These are phyloP conservation scores for Enteromius unitaeniatus DNA, from an alignment of 2,797 vertebrate species.

Conservation along the genomic window DNA sequence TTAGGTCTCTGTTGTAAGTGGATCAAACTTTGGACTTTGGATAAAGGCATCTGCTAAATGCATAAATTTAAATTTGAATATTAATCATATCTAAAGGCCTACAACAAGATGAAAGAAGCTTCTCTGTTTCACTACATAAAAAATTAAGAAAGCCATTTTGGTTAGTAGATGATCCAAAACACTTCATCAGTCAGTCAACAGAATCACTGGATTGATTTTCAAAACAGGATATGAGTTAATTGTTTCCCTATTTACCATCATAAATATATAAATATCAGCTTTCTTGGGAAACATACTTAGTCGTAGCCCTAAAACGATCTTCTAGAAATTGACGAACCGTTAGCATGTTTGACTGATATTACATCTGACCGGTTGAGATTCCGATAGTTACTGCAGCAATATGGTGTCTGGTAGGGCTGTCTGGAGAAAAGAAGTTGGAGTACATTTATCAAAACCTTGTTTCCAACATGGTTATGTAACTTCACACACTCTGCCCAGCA, in stretches of 20 bases:
- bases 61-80: neutral
- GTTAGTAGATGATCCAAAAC: slow-evolving; percentile 23
- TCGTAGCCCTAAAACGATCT: neutral
- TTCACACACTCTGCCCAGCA: slow-evolving; percentile 35
- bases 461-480: slow-evolving; percentile 39
- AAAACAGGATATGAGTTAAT: slow-evolving; percentile 24
- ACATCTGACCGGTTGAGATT: slow-evolving; percentile 1
- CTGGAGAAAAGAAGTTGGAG: slow-evolving; percentile 14
- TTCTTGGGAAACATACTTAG: neutral
- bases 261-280: neutral
- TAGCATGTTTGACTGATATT: neutral
- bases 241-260: neutral
- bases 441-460: slow-evolving; percentile 31
- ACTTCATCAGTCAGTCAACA: slow-evolving; percentile 11
- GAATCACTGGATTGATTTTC: slow-evolving; percentile 3
- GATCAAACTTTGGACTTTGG: slow-evolving; percentile 3
- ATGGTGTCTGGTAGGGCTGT: slow-evolving; percentile 7
- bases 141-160: neutral
- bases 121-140: slow-evolving; percentile 1
- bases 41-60: neutral
- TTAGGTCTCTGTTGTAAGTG: neutral
- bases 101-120: neutral
- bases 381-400: neutral
- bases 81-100: neutral
- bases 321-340: neutral